These are phyloP conservation scores for Borostomias antarcticus DNA, from an alignment of 2,797 vertebrate species.

Conservation along the genomic window DNA sequence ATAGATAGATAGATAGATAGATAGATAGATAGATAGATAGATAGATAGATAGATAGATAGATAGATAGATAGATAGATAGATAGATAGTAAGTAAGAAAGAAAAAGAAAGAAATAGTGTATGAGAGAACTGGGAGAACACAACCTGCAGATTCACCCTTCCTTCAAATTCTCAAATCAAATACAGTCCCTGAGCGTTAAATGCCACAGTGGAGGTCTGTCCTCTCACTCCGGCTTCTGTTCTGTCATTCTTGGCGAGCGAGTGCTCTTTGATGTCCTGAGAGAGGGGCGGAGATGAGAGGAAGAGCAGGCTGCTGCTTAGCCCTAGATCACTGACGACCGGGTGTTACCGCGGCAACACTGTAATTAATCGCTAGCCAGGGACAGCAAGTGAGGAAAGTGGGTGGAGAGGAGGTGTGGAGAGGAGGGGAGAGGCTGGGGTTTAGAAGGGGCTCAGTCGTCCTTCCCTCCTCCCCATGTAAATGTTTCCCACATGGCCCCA, in stretches of 20 bases:
- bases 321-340: conserved; percentile 67
- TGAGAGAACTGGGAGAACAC: background rate
- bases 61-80: too few species aligned
- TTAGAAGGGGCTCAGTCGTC: background rate
- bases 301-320: conserved; percentile 45
- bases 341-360: conserved; percentile 69
- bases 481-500: background rate
- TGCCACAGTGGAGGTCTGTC: conserved; percentile 2
- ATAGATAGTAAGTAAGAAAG: background rate
- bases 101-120: background rate
- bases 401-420: too few species aligned
- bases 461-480: background rate
- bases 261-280: background rate
- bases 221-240: background rate
- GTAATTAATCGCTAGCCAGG: conserved; percentile 83
- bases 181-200: conserved; percentile 26
- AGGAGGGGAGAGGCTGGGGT: background rate
- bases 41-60: background rate
- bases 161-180: conserved; percentile 31
- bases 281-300: background rate
- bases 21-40: background rate
- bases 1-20: conserved; percentile 2
- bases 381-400: conserved; percentile 23
- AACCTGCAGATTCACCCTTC: too few species aligned
- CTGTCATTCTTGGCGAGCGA: background rate